Percentiles rank a stretch among this genome's conserved stretches.
Conservation (phyloP, 1,140 invertebrate species). For the Heliothis virescens region DNA sequence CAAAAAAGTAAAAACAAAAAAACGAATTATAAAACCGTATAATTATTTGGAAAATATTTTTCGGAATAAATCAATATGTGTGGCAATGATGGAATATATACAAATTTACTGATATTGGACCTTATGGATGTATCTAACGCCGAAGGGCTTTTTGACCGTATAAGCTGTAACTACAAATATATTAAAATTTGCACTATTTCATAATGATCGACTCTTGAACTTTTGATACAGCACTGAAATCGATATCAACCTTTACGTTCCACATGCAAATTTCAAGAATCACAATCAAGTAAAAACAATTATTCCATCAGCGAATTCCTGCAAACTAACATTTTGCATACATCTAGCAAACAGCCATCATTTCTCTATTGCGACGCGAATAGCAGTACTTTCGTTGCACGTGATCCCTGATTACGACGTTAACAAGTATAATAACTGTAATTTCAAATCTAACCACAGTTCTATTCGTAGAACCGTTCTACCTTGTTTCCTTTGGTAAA, state of each 20-base stretch:
- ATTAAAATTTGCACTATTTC: no score
- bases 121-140: no score
- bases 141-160: no score
- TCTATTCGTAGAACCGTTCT: conserved; percentile 70
- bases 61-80: no score
- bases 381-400: conserved; percentile 58
- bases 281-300: conserved; percentile 8
- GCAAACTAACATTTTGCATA: conserved; percentile 32
- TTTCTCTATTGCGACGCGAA: conserved; percentile 43
- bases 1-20: not conserved
- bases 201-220: no score
- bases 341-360: conserved; percentile 5
- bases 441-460: conserved; percentile 70
- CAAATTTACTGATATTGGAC: no score
- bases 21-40: not conserved
- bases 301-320: not conserved
- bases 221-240: not conserved
- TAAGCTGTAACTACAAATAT: no score
- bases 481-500: conserved; percentile 64
- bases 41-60: no score
- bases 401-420: conserved; percentile 63
- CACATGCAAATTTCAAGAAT: not conserved
- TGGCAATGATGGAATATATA: no score
- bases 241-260: no score
- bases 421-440: conserved; percentile 70